phyloP scores from a whole-genome alignment of 1,140 invertebrate species.

The Drosophila prosaltans region DNA sequence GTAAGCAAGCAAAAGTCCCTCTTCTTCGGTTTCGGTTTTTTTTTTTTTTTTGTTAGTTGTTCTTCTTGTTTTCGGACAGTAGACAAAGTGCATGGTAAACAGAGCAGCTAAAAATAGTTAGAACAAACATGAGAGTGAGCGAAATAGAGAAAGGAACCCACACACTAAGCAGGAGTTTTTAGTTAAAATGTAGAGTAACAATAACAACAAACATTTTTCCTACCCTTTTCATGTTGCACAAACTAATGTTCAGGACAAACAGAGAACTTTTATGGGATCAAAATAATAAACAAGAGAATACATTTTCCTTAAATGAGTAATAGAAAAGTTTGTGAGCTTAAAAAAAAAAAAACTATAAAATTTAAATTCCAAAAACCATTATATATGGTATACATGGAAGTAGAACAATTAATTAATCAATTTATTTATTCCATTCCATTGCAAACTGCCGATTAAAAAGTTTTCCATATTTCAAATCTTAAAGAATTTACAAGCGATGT shows the following conservation, averaged over 20 bases:
- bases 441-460: too few relatives aligned
- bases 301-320: too few relatives aligned
- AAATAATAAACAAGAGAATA: background rate
- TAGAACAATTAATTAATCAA: too few relatives aligned
- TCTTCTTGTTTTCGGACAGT: constrained; percentile 52
- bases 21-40: background rate
- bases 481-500: too few relatives aligned
- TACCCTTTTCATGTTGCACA: constrained; percentile 22
- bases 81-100: constrained; percentile 72
- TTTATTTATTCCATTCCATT: too few relatives aligned
- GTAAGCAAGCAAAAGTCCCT: constrained; percentile 4
- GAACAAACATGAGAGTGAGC: constrained; percentile 30
- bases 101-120: constrained; percentile 51
- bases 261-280: constrained; percentile 22
- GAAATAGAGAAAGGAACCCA: constrained; percentile 12
- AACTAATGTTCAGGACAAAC: constrained; percentile 23
- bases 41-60: constrained; percentile 9
- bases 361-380: too few relatives aligned
- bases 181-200: constrained; percentile 21
- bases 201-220: constrained; percentile 43
- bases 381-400: too few relatives aligned
- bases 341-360: too few relatives aligned
- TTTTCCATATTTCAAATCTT: too few relatives aligned
- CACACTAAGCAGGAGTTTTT: constrained; percentile 41
- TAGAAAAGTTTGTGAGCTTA: too few relatives aligned